Conservation (phyloP, 2,797 vertebrate genomes). For the Microcaecilia unicolor region DNA sequence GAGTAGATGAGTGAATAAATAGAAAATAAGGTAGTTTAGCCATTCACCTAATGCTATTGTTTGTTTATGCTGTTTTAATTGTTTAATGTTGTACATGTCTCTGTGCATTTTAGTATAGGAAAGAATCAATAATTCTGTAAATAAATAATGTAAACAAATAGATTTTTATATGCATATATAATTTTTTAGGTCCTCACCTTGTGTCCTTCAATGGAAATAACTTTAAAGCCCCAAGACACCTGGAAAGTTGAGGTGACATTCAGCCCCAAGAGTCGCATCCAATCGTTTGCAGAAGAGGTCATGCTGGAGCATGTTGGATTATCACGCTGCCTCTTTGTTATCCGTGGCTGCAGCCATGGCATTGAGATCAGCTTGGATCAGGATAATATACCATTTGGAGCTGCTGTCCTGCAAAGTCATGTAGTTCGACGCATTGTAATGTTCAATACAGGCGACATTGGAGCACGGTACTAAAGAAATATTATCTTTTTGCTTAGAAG, state of each 20-base stretch:
- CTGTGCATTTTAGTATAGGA: too few species aligned
- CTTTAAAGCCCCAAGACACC: conserved; percentile 52
- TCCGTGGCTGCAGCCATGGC: conserved; percentile 73
- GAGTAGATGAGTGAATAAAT: too few species aligned
- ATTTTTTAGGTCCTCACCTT: conserved; percentile 61
- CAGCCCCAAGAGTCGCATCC: conserved; percentile 47
- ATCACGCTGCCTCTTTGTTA: conserved; percentile 60
- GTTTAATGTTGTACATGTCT: too few species aligned
- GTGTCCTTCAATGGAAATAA: conserved; percentile 47
- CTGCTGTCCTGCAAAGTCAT: conserved; percentile 56
- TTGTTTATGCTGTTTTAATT: too few species aligned
- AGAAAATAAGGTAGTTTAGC: too few species aligned
- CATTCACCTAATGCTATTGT: too few species aligned
- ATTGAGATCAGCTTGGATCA: conserved; percentile 66
- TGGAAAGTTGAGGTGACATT: conserved; percentile 62
- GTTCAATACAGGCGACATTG: conserved; percentile 67
- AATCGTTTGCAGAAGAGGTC: conserved; percentile 63
- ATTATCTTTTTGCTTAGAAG: too few species aligned
- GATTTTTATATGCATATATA: too few species aligned
- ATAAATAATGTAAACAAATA: too few species aligned
- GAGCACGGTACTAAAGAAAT: conserved; percentile 66
- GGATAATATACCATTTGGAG: conserved; percentile 69
- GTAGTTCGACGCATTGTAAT: conserved; percentile 51
- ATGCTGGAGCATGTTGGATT: conserved; percentile 57
- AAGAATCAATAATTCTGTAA: too few species aligned